Percentiles rank a stretch among this genome's conserved stretches.
Evolutionary conservation across 2,797 vertebrate genomes (phyloP).

Genomic region (Aythya fuligula): DNA sequence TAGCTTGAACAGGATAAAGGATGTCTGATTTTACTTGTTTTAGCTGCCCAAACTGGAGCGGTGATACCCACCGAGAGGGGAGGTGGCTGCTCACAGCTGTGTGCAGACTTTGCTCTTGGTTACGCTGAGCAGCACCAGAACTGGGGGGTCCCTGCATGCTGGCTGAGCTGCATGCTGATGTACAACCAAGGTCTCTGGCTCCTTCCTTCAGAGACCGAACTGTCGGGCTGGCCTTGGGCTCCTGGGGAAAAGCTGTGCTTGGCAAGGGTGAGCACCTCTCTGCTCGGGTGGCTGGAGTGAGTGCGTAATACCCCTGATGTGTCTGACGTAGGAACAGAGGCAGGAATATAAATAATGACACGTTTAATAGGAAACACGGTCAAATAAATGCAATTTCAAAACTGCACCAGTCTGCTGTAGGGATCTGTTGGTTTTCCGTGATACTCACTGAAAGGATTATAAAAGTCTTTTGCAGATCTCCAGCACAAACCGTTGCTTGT

Average conservation of each 20-base stretch:
- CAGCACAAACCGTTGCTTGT: conserved; percentile 96
- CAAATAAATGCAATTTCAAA: not conserved
- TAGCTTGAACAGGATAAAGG: not conserved
- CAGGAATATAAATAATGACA: not conserved
- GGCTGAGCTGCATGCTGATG: accelerated
- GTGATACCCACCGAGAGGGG: not conserved
- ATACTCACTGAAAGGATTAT: conserved; percentile 67
- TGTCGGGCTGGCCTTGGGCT: not conserved
- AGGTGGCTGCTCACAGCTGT: not conserved
- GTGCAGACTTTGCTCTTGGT: not conserved
- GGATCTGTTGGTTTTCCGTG: not conserved
- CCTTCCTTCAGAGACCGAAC: not conserved
- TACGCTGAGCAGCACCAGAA: not conserved
- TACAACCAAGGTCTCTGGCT: not conserved
- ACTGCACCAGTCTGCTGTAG: not conserved
- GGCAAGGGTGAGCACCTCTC: not conserved
- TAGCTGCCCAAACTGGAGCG: not conserved
- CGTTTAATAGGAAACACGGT: not conserved
- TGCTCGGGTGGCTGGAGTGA: not conserved
- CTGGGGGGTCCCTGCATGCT: accelerated
- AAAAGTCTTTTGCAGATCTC: conserved; percentile 97
- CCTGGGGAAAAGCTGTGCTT: not conserved
- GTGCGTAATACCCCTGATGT: not conserved
- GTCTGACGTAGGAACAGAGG: not conserved
- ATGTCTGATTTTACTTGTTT: not conserved